Percentiles rank a stretch among this genome's conserved stretches.
These are phyloP conservation scores for Apeira syringaria DNA, from an alignment of 2,888 invertebrate genomes.

Conservation along the genomic window DNA sequence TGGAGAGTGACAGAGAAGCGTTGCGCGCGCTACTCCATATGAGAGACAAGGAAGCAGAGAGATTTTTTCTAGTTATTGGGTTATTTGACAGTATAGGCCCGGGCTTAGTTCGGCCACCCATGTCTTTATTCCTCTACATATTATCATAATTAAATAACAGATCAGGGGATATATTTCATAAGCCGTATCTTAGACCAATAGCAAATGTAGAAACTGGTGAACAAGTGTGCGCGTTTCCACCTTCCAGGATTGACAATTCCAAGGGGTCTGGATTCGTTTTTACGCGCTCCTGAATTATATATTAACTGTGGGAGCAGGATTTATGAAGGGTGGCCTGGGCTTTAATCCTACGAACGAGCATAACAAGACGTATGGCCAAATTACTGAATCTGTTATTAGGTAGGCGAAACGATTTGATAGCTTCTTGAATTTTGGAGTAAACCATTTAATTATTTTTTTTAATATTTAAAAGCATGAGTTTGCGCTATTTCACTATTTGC, in stretches of 20 bases:
- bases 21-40: too few species aligned
- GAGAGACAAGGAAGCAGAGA: too few species aligned
- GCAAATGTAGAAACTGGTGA: conserved; percentile 5
- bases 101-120: too few species aligned
- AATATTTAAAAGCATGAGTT: conserved; percentile 53
- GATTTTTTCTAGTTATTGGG: too few species aligned
- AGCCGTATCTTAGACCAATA: too few species aligned
- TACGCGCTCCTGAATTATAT: conserved; percentile 76
- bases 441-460: conserved; percentile 65
- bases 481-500: conserved; percentile 44
- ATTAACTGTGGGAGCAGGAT: conserved; percentile 69
- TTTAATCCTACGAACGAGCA: conserved; percentile 79
- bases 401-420: conserved; percentile 67
- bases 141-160: too few species aligned
- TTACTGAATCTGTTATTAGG: conserved; percentile 78
- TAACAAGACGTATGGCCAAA: conserved; percentile 81
- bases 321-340: conserved; percentile 77
- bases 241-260: conserved; percentile 58
- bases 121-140: too few species aligned
- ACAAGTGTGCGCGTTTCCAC: conserved; percentile 11
- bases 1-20: too few species aligned
- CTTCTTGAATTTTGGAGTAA: conserved; percentile 63
- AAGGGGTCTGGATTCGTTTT: conserved; percentile 61
- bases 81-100: too few species aligned
- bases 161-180: too few species aligned